Evolutionary conservation across 2,888 invertebrate species (phyloP), one percentile per base, ranked within the genome.

Genomic region (Caenorhabditis macrosperma): DNA sequence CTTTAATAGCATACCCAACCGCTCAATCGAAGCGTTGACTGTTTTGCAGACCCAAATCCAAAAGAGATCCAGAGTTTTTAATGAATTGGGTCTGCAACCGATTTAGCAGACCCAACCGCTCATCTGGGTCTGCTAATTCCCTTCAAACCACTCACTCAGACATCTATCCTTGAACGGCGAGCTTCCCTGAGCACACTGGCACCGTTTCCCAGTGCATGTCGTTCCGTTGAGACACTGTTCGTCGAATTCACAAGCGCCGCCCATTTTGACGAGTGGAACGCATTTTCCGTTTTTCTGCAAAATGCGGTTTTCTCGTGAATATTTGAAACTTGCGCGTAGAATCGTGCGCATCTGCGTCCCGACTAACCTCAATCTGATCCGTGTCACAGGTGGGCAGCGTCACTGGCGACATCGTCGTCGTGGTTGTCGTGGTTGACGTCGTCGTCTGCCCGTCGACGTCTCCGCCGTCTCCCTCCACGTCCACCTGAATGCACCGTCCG

Each of bases 161-260:
- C 88, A 88, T 30, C 84, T 64, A 15, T 83, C 82, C 20, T 85
- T 81, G 72, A 81, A 87, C 10, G 87, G 88, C 9, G 86, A 85
- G 44, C 76, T 82, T 50, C 83, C 82, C 22, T 74, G 60, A 1
- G 80, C 80, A 71, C 88, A 88, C 41, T 71, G 17, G 69, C 88
- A 87, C 26, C 24, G 44, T 10, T 77, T 79, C 0, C 48, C 44
- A 12, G 50, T 30, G 48, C 88, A 88, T 12, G 52, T 41, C 5
- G 86, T 79, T n/a, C 88, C 87, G 50, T 84, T 79, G 22, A 44
- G 44, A 48, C 88, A 88, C 68, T 88, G 88, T 33, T 81, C 82
- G 22, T 76, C 60, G 26, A 67, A 48, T 30, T 78, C 74, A 41
- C 88, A 88, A 9, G 52, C 38, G n/a, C 59, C 86, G 22, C 87